Percentiles rank a stretch among this genome's conserved stretches.
Conservation (phyloP, 2,113 vertebrate species). For the Ochotona curzoniae region DNA sequence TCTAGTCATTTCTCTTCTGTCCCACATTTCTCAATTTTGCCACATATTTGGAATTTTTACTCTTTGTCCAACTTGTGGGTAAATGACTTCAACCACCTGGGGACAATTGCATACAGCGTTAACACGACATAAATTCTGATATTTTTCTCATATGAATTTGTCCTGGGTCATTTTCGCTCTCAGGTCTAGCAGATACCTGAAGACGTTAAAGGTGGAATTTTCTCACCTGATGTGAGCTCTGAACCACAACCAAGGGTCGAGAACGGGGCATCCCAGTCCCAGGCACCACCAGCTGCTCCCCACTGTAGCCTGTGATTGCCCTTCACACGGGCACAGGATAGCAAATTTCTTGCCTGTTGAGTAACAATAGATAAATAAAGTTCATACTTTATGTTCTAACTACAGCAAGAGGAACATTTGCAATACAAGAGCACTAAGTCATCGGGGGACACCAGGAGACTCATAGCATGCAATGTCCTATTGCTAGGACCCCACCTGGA, state of each 20-base stretch:
- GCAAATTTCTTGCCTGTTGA: conserved; percentile 1
- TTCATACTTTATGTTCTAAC: neutral
- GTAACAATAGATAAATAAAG: conserved; percentile 32
- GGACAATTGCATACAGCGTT: neutral
- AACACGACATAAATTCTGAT: neutral
- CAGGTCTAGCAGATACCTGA: neutral
- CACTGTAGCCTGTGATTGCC: neutral
- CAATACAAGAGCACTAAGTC: neutral
- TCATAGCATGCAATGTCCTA: neutral
- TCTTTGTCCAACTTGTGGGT: neutral
- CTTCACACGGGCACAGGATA: neutral
- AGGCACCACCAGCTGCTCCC: neutral
- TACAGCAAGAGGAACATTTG: neutral
- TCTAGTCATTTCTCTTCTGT: neutral
- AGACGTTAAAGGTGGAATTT: neutral
- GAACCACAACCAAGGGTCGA: neutral
- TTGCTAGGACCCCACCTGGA: neutral
- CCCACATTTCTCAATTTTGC: neutral
- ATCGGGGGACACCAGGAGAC: neutral
- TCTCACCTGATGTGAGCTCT: neutral
- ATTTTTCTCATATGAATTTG: neutral
- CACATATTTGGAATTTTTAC: neutral
- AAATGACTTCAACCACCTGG: neutral
- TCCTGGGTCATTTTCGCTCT: neutral
- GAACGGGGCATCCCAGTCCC: neutral